Percentiles rank a stretch among this genome's conserved stretches.
Evolutionary conservation across 2,888 invertebrate genomes (phyloP).

Genomic region (Odontocerum albicorne): DNA sequence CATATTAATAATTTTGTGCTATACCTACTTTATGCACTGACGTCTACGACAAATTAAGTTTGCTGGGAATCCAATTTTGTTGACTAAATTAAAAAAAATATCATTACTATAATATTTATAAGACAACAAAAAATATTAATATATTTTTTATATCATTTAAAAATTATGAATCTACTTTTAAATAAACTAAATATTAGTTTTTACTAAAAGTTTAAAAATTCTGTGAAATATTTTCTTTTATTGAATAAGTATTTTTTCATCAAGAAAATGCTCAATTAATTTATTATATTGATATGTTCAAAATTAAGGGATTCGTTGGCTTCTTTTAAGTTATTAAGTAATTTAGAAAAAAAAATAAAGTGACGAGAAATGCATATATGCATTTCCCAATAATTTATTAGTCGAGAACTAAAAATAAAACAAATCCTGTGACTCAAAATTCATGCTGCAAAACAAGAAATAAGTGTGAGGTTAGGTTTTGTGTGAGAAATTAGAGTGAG

Average conservation of each 20-base stretch:
- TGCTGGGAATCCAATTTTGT: slow-evolving; percentile 34
- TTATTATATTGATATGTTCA: no score
- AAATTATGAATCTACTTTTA: no score
- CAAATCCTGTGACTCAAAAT: slow-evolving; percentile 30
- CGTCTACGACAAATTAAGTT: slow-evolving; percentile 30
- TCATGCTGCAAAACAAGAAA: slow-evolving; percentile 37
- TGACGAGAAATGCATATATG: slow-evolving; percentile 25
- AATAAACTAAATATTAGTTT: no score
- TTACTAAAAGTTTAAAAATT: no score
- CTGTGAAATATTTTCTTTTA: no score
- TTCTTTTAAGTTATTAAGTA: no score
- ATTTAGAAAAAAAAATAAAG: background rate
- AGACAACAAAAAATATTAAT: no score
- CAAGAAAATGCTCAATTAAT: no score
- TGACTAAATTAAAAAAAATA: slow-evolving; percentile 32
- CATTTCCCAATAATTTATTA: slow-evolving; percentile 20
- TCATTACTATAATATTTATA: no score
- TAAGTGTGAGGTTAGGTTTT: slow-evolving; percentile 39
- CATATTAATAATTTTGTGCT: slow-evolving; percentile 28
- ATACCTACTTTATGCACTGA: slow-evolving; percentile 32
- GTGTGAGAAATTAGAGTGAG: slow-evolving; percentile 71
- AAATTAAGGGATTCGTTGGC: no score
- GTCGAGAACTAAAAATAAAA: slow-evolving; percentile 18
- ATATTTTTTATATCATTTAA: no score
- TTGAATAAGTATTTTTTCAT: no score